Percentiles rank a stretch among this genome's conserved stretches.
Conservation (phyloP, 2,888 invertebrate species). For the Gryllus longicercus region DNA sequence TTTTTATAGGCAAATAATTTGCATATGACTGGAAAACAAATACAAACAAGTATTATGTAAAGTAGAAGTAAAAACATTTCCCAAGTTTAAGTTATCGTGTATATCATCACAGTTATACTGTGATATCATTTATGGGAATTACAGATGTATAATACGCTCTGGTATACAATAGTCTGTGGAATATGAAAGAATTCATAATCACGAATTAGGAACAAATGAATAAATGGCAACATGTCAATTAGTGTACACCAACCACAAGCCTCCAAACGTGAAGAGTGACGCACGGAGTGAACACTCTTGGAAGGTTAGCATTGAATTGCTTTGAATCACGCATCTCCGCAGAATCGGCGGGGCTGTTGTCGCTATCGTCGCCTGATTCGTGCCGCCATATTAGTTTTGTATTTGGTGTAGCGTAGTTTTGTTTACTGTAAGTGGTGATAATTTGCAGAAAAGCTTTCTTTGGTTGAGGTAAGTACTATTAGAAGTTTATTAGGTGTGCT, state of each 20-base stretch:
- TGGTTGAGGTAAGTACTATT: no score
- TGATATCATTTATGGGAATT: no score
- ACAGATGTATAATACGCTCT: no score
- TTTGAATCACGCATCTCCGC: background rate
- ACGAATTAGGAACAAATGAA: no score
- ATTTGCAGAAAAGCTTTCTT: background rate
- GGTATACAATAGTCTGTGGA: background rate
- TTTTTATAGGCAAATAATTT: no score
- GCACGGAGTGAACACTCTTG: background rate
- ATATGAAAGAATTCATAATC: background rate
- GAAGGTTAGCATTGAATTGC: background rate
- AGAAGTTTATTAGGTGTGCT: no score
- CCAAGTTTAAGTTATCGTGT: no score
- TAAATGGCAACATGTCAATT: background rate
- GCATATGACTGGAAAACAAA: no score
- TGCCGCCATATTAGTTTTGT: background rate
- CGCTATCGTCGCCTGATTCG: background rate
- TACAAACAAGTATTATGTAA: no score
- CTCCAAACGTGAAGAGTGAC: background rate
- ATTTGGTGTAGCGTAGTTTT: background rate
- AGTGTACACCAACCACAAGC: background rate
- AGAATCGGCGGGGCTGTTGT: constrained; percentile 7
- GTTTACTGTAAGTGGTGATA: background rate
- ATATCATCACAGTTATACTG: no score
- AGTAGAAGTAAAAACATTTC: no score